A percentile compares a stretch with the other conserved stretches of the same genome.
Evolutionary conservation across 2,113 vertebrate genomes (phyloP).

Genomic region (Lepus timidus): DNA sequence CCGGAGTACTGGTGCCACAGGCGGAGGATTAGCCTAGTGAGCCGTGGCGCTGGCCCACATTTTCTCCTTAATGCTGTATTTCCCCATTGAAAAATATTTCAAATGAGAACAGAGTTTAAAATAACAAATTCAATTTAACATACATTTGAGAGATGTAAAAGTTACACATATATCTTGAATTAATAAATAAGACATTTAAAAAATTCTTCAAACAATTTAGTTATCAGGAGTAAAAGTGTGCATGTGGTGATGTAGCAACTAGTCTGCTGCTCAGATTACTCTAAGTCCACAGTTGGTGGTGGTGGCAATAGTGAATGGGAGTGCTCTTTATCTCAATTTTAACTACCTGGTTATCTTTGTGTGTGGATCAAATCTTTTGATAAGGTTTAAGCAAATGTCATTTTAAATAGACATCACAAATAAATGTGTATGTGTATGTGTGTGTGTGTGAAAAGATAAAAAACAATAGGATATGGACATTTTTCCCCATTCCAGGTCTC

Average conservation of each 20-base stretch:
- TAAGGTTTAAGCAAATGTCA: neutral
- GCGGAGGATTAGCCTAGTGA: too few relatives aligned
- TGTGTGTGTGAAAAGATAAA: neutral
- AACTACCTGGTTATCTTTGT: neutral
- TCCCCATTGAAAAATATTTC: neutral
- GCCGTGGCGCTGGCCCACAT: too few relatives aligned
- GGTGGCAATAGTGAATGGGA: fast-evolving
- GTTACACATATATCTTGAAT: neutral
- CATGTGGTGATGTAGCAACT: neutral
- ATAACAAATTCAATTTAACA: neutral
- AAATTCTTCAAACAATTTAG: neutral
- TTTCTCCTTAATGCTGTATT: neutral
- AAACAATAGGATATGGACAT: neutral
- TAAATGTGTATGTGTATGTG: too few relatives aligned
- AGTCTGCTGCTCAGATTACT: neutral
- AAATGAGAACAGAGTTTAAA: neutral
- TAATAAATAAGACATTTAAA: neutral
- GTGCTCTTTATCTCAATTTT: neutral
- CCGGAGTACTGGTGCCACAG: too few relatives aligned
- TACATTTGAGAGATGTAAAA: neutral
- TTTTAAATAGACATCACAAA: neutral
- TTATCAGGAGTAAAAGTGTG: neutral
- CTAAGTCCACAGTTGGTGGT: neutral
- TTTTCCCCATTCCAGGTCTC: neutral
- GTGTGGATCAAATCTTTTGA: neutral